Evolutionary conservation across 2,888 invertebrate genomes (phyloP).

Genomic region (Leptopilina syphax): DNA sequence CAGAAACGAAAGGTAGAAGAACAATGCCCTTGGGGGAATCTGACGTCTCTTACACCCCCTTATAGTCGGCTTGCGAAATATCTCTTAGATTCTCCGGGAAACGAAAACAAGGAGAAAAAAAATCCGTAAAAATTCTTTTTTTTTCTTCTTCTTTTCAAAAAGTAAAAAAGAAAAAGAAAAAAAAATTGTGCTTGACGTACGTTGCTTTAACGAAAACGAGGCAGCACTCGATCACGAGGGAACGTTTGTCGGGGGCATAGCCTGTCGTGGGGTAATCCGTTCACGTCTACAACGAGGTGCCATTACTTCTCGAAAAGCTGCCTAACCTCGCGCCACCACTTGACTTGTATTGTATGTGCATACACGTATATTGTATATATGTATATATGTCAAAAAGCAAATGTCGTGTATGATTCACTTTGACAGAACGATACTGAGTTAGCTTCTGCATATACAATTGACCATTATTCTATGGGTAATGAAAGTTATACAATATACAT

Average conservation of each 20-base stretch:
- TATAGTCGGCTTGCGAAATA: not conserved
- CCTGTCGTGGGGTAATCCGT: conserved; percentile 15
- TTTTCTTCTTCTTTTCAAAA: too few relatives aligned
- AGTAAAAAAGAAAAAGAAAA: too few relatives aligned
- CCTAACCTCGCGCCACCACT: conserved; percentile 8
- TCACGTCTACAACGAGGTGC: conserved; percentile 27
- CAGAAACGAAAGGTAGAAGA: conserved; percentile 7
- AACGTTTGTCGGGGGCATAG: conserved; percentile 9
- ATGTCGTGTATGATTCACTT: not conserved
- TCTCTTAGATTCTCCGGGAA: not conserved
- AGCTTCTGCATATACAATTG: not conserved
- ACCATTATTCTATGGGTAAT: not conserved
- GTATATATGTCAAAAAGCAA: not conserved
- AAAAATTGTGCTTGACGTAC: conserved; percentile 6
- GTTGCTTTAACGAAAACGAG: conserved; percentile 20
- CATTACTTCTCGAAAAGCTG: conserved; percentile 21
- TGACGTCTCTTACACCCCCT: conserved; percentile 10
- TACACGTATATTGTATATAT: not conserved
- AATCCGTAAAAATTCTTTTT: not conserved
- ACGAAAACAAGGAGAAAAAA: not conserved
- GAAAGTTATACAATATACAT: not conserved
- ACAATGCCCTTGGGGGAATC: conserved; percentile 29
- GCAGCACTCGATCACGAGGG: conserved; percentile 22
- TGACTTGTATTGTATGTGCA: not conserved
- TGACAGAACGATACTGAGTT: conserved; percentile 3